These are phyloP conservation scores for Tachuris rubrigastra DNA, from an alignment of 2,113 vertebrate species.

Conservation along the genomic window DNA sequence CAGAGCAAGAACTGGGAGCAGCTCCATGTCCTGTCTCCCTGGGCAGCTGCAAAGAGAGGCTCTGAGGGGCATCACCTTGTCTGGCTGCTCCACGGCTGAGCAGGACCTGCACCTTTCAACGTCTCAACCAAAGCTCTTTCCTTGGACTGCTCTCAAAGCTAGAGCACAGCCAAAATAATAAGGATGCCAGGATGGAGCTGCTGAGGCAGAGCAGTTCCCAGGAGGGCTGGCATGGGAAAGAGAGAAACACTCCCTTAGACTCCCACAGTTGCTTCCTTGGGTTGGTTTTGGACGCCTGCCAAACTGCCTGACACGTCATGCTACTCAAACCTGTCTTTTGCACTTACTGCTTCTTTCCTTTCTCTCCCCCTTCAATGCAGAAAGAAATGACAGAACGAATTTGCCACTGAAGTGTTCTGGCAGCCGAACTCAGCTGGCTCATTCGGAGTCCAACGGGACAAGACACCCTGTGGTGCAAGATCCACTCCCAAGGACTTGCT, in stretches of 20 bases:
- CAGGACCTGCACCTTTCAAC: not conserved
- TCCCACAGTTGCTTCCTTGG: not conserved
- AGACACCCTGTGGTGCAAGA: not conserved
- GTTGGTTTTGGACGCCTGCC: not conserved
- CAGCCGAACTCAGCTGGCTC: not conserved
- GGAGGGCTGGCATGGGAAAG: not conserved
- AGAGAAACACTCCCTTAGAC: not conserved
- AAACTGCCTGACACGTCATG: not conserved
- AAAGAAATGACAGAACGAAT: slow-evolving; percentile 93
- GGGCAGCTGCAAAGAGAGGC: not conserved
- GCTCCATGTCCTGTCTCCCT: not conserved
- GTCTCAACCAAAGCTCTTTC: not conserved
- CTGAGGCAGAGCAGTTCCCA: slow-evolving; percentile 20
- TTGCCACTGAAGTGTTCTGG: slow-evolving; percentile 75
- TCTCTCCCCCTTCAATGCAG: slow-evolving; percentile 70
- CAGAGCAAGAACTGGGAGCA: not conserved
- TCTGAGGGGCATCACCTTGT: not conserved
- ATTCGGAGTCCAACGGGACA: accelerated
- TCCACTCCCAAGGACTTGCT: not conserved
- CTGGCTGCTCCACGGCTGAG: not conserved
- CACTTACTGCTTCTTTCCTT: not conserved
- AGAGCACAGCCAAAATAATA: not conserved
- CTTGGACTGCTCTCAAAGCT: not conserved
- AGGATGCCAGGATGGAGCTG: not conserved
- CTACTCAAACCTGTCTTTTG: not conserved